Conservation (phyloP, 2,797 vertebrate species). For the Rhinella marina region DNA sequence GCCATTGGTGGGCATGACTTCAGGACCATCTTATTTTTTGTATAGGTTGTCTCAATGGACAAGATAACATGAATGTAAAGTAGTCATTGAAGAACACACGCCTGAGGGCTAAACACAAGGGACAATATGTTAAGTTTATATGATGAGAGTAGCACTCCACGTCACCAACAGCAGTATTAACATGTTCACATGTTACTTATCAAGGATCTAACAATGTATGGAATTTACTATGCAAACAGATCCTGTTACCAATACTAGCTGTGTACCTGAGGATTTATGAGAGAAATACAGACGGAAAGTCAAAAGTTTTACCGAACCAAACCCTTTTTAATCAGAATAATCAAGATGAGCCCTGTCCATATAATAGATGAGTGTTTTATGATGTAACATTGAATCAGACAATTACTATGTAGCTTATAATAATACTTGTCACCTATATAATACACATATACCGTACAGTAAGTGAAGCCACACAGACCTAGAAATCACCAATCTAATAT, state of each 20-base stretch:
- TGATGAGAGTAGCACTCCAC: background rate
- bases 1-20: too few relatives aligned
- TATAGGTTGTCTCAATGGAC: too few relatives aligned
- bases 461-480: too few relatives aligned
- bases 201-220: slow-evolving; percentile 2
- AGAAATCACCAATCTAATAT: too few relatives aligned
- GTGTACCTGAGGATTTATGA: background rate
- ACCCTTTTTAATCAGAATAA: background rate
- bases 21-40: too few relatives aligned
- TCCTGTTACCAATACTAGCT: background rate
- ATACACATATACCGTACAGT: background rate
- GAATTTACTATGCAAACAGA: slow-evolving; percentile 19
- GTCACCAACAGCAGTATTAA: background rate
- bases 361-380: background rate
- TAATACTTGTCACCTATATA: background rate
- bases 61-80: too few relatives aligned
- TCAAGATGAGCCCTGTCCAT: background rate
- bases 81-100: background rate
- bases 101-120: background rate
- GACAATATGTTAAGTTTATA: background rate
- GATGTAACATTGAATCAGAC: background rate
- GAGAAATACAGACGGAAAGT: background rate
- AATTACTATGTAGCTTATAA: background rate
- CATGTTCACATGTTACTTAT: background rate
- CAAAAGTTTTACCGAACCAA: background rate